Base-by-base conservation (phyloP, 1,140 invertebrate genomes). In the Drosophila parabipectinata region DNA sequence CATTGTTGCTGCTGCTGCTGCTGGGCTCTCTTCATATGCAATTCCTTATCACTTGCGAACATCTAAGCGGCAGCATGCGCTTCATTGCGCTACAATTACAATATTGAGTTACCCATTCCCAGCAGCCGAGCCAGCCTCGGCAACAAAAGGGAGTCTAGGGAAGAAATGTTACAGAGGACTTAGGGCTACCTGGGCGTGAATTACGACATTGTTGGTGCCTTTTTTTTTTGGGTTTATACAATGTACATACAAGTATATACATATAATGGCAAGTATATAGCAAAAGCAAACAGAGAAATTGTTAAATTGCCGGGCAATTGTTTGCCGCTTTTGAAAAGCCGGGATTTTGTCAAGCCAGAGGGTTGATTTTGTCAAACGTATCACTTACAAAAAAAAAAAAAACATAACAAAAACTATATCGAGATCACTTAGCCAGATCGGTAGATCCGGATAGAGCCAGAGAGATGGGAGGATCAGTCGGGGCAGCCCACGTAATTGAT, bases 81-180 rank as follows among this genome's bases (percentile, higher is more conserved):
- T 88, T 91, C 88, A 91, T 91, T 91, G 90, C 84, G 89, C 81
- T 90, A 91, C 90, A 91, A 91, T 91, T 91, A 91, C 90, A 91
- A 91, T 91, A 91, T 91, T 91, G 83, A 89, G 90, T 91, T 91
- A 91, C 90, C 89, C 79, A 85, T 87, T 87, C 68, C 75, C 57
- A 82, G 66, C 62, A 58, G 34, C 54, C 15, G 15, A 15, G 15
- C 6, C 26, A 52, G 55, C 74, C 64, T 66, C 66, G 41, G 50
- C 66, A 68, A 39, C 63, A 68, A 67, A 32, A 24, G 39, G 37
- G 39, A 14, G 39, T 37, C 41, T 18, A 57, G 74, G 77, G 59
- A 66, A 61, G 63, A 77, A 85, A 75, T 67, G 71, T 73, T 61
- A 73, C 79, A 82, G 59, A 57, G 50, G 63, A 62, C 60, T 55